A percentile compares a stretch with the other conserved stretches of the same genome.
phyloP scores from a whole-genome alignment of 2,797 vertebrate species.

The Chaetophractus vellerosus region DNA sequence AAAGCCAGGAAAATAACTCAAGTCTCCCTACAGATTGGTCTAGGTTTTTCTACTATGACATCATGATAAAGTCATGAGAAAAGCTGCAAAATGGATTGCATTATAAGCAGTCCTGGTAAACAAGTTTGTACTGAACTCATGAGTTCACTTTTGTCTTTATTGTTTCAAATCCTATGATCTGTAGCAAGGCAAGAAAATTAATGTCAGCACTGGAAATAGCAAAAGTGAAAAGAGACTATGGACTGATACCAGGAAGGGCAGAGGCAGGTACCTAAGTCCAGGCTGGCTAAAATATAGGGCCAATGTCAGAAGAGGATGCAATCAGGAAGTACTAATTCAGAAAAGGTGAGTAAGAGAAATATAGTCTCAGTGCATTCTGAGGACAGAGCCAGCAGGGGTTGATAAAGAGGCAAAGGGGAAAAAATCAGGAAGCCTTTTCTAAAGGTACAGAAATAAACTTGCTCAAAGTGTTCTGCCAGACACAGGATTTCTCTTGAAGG shows the following conservation, averaged over 20 bases:
- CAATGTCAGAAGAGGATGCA: not conserved
- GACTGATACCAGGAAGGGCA: not conserved
- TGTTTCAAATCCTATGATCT: conserved; percentile 29
- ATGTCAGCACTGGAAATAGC: not conserved
- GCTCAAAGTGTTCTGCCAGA: conserved; percentile 20
- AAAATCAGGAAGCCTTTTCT: not conserved
- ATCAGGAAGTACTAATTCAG: not conserved
- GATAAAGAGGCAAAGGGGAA: conserved; percentile 16
- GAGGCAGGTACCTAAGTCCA: not conserved
- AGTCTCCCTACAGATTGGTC: not conserved
- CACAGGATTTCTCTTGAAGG: not conserved
- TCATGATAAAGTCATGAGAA: not conserved
- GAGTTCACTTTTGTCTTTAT: conserved; percentile 19
- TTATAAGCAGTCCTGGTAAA: not conserved
- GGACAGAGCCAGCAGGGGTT: not conserved
- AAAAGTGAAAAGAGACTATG: not conserved
- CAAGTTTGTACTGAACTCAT: not conserved
- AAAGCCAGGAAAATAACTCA: not conserved
- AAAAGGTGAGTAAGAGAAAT: conserved; percentile 26
- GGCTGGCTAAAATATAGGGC: not conserved
- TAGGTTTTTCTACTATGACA: not conserved
- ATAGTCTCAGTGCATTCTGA: not conserved
- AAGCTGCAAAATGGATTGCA: not conserved
- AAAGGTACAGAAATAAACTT: conserved; percentile 3
- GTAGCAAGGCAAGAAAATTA: not conserved